Percentiles rank a stretch among this genome's conserved stretches.
Conservation (phyloP, 2,888 invertebrate genomes). For the Hydropsyche betteni region DNA sequence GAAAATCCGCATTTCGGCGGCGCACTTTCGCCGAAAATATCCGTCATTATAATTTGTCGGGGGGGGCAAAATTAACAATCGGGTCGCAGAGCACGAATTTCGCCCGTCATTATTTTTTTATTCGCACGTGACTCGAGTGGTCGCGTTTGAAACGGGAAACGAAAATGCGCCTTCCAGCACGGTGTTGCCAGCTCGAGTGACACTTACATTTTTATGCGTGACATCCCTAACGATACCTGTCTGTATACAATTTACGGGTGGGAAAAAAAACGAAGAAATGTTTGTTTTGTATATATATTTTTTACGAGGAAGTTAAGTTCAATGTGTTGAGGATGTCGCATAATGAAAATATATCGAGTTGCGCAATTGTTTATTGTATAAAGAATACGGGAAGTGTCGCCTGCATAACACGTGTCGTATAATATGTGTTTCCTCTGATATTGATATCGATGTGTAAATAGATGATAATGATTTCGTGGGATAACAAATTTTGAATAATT, state of each 20-base stretch:
- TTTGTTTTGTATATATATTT: no score
- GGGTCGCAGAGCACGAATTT: constrained; percentile 20
- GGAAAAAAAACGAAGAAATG: no score
- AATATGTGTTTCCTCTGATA: not conserved
- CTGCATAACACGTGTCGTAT: constrained; percentile 24
- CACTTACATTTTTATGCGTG: constrained; percentile 45
- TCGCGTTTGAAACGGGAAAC: constrained; percentile 10
- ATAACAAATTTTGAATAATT: not conserved
- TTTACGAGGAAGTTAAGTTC: no score
- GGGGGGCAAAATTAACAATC: constrained; percentile 25
- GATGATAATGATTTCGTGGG: no score
- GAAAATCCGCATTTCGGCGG: not conserved
- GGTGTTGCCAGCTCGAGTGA: constrained; percentile 44
- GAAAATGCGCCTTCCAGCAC: not conserved
- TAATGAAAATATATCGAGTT: not conserved
- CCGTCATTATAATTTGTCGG: no score
- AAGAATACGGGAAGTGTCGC: constrained; percentile 6
- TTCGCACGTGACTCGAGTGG: constrained; percentile 28
- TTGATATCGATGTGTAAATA: no score
- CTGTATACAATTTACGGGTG: not conserved
- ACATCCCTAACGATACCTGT: constrained; percentile 39
- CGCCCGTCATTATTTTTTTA: constrained; percentile 30
- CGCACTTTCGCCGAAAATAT: not conserved
- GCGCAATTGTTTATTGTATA: not conserved
- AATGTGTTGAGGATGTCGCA: no score